Evolutionary conservation across 2,888 invertebrate genomes (phyloP).

Genomic region (Phalera bucephala): DNA sequence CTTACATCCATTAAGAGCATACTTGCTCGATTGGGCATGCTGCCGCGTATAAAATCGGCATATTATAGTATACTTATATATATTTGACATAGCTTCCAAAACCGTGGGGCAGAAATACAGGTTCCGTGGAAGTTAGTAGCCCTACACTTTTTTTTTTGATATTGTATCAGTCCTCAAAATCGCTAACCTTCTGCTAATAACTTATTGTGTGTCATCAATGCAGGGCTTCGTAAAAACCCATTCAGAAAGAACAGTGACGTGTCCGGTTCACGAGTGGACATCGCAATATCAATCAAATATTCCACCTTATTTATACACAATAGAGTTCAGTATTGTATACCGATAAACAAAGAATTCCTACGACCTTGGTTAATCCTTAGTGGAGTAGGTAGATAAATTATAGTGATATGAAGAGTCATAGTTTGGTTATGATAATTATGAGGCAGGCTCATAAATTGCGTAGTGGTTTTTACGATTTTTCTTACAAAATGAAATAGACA

Average conservation of each 20-base stretch:
- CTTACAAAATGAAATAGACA: too few species aligned
- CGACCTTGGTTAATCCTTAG: constrained; percentile 25
- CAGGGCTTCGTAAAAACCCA: constrained; percentile 22
- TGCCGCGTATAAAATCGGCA: too few species aligned
- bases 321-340: constrained; percentile 8
- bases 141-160: too few species aligned
- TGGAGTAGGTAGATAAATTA: constrained; percentile 3
- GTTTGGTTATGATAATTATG: constrained; percentile 30
- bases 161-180: too few species aligned
- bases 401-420: constrained; percentile 28
- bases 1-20: too few species aligned
- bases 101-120: too few species aligned
- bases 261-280: constrained; percentile 11
- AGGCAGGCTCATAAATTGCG: constrained; percentile 11
- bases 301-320: neutral
- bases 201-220: constrained; percentile 4
- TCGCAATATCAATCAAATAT: neutral
- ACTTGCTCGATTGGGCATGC: too few species aligned
- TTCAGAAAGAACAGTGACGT: constrained; percentile 29
- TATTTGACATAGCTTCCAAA: too few species aligned
- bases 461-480: constrained; percentile 3
- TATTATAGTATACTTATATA: too few species aligned
- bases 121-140: too few species aligned
- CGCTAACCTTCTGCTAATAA: constrained; percentile 8
- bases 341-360: neutral